Base-by-base conservation (phyloP, 2,797 vertebrate species). In the Melopsittacus undulatus region DNA sequence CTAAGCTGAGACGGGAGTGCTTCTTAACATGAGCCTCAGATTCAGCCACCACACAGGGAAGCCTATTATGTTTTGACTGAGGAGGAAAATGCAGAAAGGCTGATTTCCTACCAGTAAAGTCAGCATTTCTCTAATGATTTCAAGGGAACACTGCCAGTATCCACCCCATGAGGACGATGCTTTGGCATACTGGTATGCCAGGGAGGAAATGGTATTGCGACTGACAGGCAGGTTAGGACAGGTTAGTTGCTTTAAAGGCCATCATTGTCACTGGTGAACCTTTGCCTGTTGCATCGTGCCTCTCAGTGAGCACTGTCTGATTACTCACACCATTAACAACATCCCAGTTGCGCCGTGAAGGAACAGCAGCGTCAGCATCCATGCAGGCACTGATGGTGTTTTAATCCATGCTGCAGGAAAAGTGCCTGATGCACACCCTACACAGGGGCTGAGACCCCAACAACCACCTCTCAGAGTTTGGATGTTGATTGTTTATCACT, bases 111-210 rank as follows among this genome's bases (percentile, higher is more conserved):
- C 9, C 1, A 2, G 32, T 3, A 2, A 68, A 93, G 43, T 22
- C 72, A 80, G 81, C 7, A n/a, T 13, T 4, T 46, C 48, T 51
- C 36, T 56, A 10, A 0, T 12, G 52, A 36, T 83, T 77, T 54
- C 1, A 5, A 80, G 52, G 87, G 84, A 93, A n/a, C 0, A 0
- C 13, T 43, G 67, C 43, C 40, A 49, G 64, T 3, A 57, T n/a
- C 42, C 78, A 68, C 12, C 52, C 52, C 45, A 42, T 32, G 40
- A 87, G 75, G 68, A 87, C 2, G 36, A 42, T 0, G 30, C 61
- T 68, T 29, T 0, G 0, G 14, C 22, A 23, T 16, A 63, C 19
- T 0, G 0, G 26, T 2, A 3, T 0, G 0, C 68, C 40, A 51
- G 40, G 22, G 38, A 89, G 85, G 15, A 38, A 70, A 7, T 56